These are phyloP conservation scores for Dryoscopus gambensis DNA, from an alignment of 2,113 vertebrate species.

Conservation along the genomic window DNA sequence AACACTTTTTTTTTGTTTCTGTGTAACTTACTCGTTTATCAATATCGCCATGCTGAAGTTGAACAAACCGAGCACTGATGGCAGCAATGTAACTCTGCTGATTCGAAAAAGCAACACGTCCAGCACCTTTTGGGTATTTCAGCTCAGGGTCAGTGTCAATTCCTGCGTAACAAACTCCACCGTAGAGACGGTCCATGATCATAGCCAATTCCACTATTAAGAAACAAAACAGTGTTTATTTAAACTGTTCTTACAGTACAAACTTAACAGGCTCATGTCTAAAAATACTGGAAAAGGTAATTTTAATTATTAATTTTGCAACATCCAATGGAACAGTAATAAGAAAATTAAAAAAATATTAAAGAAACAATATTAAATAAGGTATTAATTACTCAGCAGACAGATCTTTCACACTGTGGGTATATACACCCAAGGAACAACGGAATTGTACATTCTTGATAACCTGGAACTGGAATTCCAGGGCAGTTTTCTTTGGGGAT, in stretches of 20 bases:
- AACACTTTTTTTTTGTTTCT: not conserved
- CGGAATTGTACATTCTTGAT: rapidly evolving
- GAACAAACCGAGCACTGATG: constrained; percentile 98
- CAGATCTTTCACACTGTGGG: not conserved
- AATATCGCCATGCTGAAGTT: constrained; percentile 97
- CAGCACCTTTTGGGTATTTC: constrained; percentile 97
- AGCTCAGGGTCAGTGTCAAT: constrained; percentile 97
- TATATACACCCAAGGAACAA: not conserved
- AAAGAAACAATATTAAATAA: not conserved
- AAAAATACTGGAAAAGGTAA: not conserved
- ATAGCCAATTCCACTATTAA: constrained; percentile 92
- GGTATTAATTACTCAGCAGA: not conserved
- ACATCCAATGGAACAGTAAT: not conserved
- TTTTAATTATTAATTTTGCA: not conserved
- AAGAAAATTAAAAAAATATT: not conserved
- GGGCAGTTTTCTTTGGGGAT: not conserved
- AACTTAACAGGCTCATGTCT: not conserved
- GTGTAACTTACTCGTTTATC: constrained; percentile 87
- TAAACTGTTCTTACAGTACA: not conserved
- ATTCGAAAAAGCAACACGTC: constrained; percentile 97
- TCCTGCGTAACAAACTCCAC: constrained; percentile 95
- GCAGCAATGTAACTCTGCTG: constrained; percentile 98
- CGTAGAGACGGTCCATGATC: constrained; percentile 98
- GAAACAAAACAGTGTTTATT: not conserved
- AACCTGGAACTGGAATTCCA: not conserved